phyloP scores from a whole-genome alignment of 2,113 vertebrate genomes.

The Excalfactoria chinensis region DNA sequence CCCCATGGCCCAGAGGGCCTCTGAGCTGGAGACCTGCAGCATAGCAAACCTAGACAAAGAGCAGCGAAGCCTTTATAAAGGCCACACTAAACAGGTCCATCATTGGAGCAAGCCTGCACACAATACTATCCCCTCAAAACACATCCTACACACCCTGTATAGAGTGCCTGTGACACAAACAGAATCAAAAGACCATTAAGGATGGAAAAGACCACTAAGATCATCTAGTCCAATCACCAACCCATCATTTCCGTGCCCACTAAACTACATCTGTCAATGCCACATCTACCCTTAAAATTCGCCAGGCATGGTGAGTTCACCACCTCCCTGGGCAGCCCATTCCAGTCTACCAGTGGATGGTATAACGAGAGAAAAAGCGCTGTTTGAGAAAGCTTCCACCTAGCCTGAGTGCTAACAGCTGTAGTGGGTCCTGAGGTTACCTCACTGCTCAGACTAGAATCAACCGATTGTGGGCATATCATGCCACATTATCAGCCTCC shows the following conservation, averaged over 20 bases:
- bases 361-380: neutral
- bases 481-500: neutral
- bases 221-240: too few relatives aligned
- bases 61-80: neutral
- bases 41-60: neutral
- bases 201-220: too few relatives aligned
- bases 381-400: neutral
- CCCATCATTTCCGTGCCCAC: too few relatives aligned
- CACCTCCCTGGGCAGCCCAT: too few relatives aligned
- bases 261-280: too few relatives aligned
- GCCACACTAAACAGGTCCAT: neutral
- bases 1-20: neutral
- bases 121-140: neutral
- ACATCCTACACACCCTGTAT: rapidly evolving
- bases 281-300: too few relatives aligned
- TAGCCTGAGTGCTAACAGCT: neutral
- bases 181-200: too few relatives aligned
- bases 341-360: too few relatives aligned
- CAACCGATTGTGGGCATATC: neutral
- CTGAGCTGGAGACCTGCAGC: neutral
- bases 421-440: neutral
- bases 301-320: too few relatives aligned
- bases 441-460: neutral
- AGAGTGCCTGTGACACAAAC: neutral
- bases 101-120: neutral